phyloP scores from a whole-genome alignment of 1,140 invertebrate species.

The Rhyacophila brunnea region DNA sequence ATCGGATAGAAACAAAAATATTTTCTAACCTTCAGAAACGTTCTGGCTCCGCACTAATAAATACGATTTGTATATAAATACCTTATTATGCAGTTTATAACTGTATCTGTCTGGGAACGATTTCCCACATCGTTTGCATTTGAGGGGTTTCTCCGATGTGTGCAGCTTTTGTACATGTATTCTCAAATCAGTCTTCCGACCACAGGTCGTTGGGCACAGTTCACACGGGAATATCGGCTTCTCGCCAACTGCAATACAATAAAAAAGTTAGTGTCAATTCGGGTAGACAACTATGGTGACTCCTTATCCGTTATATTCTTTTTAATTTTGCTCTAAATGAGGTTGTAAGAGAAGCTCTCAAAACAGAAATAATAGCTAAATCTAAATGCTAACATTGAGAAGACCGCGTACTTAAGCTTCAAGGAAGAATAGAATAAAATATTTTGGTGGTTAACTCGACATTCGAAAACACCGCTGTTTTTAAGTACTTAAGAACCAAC shows the following conservation, averaged over 20 bases:
- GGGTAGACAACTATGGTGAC: too few relatives aligned
- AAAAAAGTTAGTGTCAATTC: too few relatives aligned
- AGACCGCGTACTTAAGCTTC: too few relatives aligned
- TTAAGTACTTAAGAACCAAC: too few relatives aligned
- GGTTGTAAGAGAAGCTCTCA: too few relatives aligned
- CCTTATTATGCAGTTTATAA: conserved; percentile 66
- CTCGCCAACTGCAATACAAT: conserved; percentile 67
- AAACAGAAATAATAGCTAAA: too few relatives aligned
- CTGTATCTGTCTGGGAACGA: conserved; percentile 86
- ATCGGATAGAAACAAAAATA: background rate
- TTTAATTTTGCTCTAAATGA: too few relatives aligned
- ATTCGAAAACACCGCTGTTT: too few relatives aligned
- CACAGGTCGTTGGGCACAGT: conserved; percentile 94
- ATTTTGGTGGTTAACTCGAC: too few relatives aligned
- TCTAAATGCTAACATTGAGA: too few relatives aligned
- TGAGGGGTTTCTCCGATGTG: conserved; percentile 87
- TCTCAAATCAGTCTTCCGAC: conserved; percentile 92
- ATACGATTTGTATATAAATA: conserved; percentile 28
- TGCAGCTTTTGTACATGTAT: conserved; percentile 97
- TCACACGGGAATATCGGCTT: conserved; percentile 96
- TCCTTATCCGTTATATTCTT: too few relatives aligned
- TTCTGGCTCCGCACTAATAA: background rate
- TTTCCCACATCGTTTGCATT: conserved; percentile 92
- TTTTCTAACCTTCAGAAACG: background rate
- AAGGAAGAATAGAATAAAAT: too few relatives aligned